phyloP scores from a whole-genome alignment of 2,888 invertebrate genomes.

The Andrena haemorrhoa region DNA sequence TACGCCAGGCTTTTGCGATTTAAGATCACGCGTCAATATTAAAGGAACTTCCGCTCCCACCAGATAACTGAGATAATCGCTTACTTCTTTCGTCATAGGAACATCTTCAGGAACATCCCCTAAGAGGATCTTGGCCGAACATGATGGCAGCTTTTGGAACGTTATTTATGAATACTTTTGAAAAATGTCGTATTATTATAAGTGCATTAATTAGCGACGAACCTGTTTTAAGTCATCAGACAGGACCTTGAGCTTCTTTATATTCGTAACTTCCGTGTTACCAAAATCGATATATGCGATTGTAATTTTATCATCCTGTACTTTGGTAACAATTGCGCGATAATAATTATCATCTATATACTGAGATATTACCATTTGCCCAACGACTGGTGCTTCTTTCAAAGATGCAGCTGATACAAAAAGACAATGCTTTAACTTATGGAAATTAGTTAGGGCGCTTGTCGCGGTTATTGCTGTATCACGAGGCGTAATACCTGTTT shows the following conservation, averaged over 20 bases:
- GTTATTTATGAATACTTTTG: slow-evolving; percentile 12
- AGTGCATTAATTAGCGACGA: slow-evolving; percentile 12
- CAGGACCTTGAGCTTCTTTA: slow-evolving; percentile 72
- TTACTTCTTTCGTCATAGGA: slow-evolving; percentile 76
- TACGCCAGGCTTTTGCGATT: slow-evolving; percentile 71
- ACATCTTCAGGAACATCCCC: slow-evolving; percentile 72
- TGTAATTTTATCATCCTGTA: slow-evolving; percentile 61
- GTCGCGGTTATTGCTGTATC: background rate
- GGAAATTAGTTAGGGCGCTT: background rate
- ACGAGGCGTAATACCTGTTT: slow-evolving; percentile 66
- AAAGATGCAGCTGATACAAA: slow-evolving; percentile 70
- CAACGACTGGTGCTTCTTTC: slow-evolving; percentile 69
- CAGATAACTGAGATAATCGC: slow-evolving; percentile 70
- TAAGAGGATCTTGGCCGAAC: slow-evolving; percentile 70
- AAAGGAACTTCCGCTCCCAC: slow-evolving; percentile 70
- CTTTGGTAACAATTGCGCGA: slow-evolving; percentile 78
- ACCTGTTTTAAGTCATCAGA: slow-evolving; percentile 76
- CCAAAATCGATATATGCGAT: slow-evolving; percentile 82
- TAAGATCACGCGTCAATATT: slow-evolving; percentile 71
- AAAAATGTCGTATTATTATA: background rate
- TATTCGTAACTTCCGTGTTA: slow-evolving; percentile 72
- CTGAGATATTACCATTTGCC: slow-evolving; percentile 78
- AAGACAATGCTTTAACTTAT: background rate
- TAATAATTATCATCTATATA: slow-evolving; percentile 80
- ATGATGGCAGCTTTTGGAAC: slow-evolving; percentile 61